Base-by-base conservation (phyloP, 2,888 invertebrate species). In the Phytoseiulus persimilis region DNA sequence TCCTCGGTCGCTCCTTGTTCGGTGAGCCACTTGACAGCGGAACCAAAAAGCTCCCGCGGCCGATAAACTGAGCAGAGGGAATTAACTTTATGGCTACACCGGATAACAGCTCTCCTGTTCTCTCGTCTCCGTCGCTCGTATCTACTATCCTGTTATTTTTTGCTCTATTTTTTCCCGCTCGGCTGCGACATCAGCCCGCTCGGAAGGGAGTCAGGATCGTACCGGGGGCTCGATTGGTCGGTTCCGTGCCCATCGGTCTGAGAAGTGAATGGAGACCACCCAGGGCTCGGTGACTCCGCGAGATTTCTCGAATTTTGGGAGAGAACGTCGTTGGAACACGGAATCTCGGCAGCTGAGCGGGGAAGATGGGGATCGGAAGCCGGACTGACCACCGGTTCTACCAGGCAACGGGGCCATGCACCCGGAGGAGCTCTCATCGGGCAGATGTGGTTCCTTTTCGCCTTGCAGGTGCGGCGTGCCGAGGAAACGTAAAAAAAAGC, bases 11-110 rank as follows among this genome's bases (percentile, higher is more conserved):
- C 18, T 11, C 9, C 28, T 14, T 28, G 28, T 65, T 65, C 28
- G 65, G 65, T 65, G 18, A 65, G 65, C 65, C 65, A 65, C 65
- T 65, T 65, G 65, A 23, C 65, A 23, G 65, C 65, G 11, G 28
- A 28, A 65, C 2, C 23, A 18, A 65, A 23, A 65, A 65, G 28
- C 65, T 65, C 65, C 65, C 5, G 65, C 65, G 65, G 18, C 65
- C 65, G 65, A 65, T 65, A 65, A 65, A 65, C 65, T 65, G 65
- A 65, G 65, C 65, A 28, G 65, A 65, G 65, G 65, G 65, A 65
- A 65, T 65, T 65, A 65, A 65, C 65, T 65, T 65, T 65, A 65
- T 65, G 65, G 65, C 65, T 65, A 65, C 65, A 65, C 65, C 65
- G 65, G 65, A 65, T 65, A 65, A 65, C 65, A 65, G 65, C 65